Evolutionary conservation across 2,888 invertebrate species (phyloP), one percentile per base, ranked within the genome.

Genomic region (Eilema depressum): DNA sequence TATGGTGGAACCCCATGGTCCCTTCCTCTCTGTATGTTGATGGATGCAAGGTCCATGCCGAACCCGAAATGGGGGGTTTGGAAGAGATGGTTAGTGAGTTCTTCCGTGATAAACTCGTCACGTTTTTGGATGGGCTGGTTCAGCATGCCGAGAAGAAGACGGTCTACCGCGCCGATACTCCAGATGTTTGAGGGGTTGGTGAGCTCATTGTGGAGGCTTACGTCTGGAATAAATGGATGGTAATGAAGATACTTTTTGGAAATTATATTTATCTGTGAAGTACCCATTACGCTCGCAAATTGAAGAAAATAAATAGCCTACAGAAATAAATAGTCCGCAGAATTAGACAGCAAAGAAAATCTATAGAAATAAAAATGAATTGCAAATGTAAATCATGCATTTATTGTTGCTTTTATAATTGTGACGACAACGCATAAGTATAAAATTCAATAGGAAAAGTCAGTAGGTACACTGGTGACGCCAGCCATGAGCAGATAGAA

Each of bases 1-100:
- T 98, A 98, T 0, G 97, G 95, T 0, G 98, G 97, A 0, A 98
- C 95, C 0, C 98, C 98, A 86, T 98, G 98, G 88, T 98, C 98
- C 41, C 98, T 95, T 0, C 98, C 98, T 66, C 95, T 89, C 89
- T 98, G 98, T 56, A 98, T 97, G 83, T 98, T 98, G 68, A 98
- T 97, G 0, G 98, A 97, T 0, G 98, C 98, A 71, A 98, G 93
- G 87, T 98, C 98, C 96, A 98, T 97, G 0, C 98, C 98, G 81
- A 97, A 98, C 28, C 96, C 96, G 73, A 96, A 96, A 14, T 95
- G 95, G 77, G 91, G 87, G 3, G 97, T 97, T 95, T 98, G 98
- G 86, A 98, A 98, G 0, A 98, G 94, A 86, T 98, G 98, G 88
- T 98, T 97, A 10, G 98, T 98, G 23, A 98, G 93, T 85, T 98